These are phyloP conservation scores for Oncorhynchus keta DNA, from an alignment of 2,113 vertebrate genomes.

Conservation along the genomic window DNA sequence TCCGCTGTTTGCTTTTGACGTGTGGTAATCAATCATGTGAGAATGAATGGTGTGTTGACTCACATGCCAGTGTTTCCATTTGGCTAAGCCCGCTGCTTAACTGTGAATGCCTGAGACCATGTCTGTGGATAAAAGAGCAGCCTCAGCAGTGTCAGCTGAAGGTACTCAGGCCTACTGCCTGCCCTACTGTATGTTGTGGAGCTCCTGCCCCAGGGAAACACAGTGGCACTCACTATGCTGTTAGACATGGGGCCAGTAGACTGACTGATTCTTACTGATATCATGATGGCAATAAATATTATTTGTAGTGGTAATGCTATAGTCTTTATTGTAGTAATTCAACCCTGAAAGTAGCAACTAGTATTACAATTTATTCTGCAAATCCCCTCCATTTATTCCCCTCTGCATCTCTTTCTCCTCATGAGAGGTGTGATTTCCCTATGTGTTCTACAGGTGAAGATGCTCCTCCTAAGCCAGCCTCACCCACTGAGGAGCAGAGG, in stretches of 20 bases:
- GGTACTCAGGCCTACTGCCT: conserved; percentile 3
- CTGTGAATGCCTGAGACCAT: conserved; percentile 40
- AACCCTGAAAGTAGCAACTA: too few species aligned
- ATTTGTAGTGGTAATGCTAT: too few species aligned
- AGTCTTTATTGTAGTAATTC: too few species aligned
- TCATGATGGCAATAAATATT: too few species aligned
- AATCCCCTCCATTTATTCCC: background rate
- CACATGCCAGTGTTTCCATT: conserved; percentile 74
- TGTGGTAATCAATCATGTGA: conserved; percentile 76
- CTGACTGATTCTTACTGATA: too few species aligned
- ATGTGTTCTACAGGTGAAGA: background rate
- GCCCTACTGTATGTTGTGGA: too few species aligned
- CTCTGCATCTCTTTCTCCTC: background rate
- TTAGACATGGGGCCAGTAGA: too few species aligned
- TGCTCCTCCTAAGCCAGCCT: background rate
- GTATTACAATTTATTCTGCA: background rate
- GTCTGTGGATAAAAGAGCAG: conserved; percentile 43
- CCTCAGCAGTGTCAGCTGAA: conserved; percentile 53
- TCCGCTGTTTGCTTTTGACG: conserved; percentile 71
- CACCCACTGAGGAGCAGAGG: conserved; percentile 44
- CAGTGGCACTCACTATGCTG: too few species aligned
- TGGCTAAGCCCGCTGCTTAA: conserved; percentile 67
- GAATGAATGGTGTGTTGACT: conserved; percentile 68
- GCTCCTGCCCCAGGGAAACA: too few species aligned
- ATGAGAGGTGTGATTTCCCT: background rate